phyloP scores from a whole-genome alignment of 2,113 vertebrate genomes.

The Seriola quinqueradiata region DNA sequence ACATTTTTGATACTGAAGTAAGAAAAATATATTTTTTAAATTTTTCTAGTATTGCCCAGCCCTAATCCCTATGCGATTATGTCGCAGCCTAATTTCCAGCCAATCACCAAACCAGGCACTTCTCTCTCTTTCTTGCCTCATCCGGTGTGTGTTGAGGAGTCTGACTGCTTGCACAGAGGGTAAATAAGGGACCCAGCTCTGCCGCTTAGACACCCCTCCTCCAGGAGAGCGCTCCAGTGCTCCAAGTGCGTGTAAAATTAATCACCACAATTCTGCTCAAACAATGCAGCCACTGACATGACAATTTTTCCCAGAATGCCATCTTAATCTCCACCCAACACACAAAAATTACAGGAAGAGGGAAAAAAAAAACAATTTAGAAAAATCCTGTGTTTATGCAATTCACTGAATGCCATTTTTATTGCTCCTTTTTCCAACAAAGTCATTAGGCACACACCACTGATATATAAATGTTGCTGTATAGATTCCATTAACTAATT shows the following conservation, averaged over 20 bases:
- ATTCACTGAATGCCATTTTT: constrained; percentile 82
- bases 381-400: constrained; percentile 79
- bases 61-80: constrained; percentile 4
- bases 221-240: constrained; percentile 70
- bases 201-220: constrained; percentile 66
- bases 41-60: not conserved
- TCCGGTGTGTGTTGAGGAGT: constrained; percentile 29
- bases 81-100: constrained; percentile 13
- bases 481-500: constrained; percentile 87
- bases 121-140: constrained; percentile 29
- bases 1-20: not conserved
- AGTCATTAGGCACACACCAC: constrained; percentile 85
- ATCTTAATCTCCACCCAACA: constrained; percentile 85
- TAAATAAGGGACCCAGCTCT: constrained; percentile 58
- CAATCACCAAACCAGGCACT: constrained; percentile 30
- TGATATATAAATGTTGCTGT: constrained; percentile 83
- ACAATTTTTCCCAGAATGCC: constrained; percentile 85
- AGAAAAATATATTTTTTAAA: not conserved
- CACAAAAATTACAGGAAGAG: constrained; percentile 77
- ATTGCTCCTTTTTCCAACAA: constrained; percentile 81
- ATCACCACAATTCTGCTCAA: constrained; percentile 85
- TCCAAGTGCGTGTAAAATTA: constrained; percentile 82
- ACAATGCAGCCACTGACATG: constrained; percentile 83
- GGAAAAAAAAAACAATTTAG: constrained; percentile 72
- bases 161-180: constrained; percentile 51